Conservation (phyloP, 2,888 invertebrate genomes). For the Tetrapedia diversipes region DNA sequence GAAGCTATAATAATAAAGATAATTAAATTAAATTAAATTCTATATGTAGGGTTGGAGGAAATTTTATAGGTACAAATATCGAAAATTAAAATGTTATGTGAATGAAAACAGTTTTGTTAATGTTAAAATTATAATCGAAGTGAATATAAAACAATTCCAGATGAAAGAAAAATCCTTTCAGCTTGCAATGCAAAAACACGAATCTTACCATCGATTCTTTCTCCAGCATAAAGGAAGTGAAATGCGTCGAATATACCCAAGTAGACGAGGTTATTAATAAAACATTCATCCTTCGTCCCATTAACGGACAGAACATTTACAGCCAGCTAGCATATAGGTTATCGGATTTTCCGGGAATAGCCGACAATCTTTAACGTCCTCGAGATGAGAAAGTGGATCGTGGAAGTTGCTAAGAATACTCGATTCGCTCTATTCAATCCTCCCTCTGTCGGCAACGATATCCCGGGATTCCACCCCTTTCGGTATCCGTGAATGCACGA, state of each 20-base stretch:
- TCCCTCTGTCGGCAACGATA: constrained; percentile 1
- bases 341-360: constrained; percentile 57
- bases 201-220: not conserved
- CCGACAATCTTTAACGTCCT: constrained; percentile 52
- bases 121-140: no score
- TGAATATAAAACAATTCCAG: no score
- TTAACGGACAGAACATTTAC: constrained; percentile 40
- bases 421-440: constrained; percentile 43
- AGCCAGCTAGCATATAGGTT: constrained; percentile 52
- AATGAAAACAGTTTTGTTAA: no score
- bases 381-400: constrained; percentile 50
- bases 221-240: no score
- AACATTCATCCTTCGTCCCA: constrained; percentile 27
- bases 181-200: not conserved
- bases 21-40: no score
- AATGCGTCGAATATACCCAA: not conserved
- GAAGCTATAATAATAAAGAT: no score
- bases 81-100: no score
- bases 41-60: no score
- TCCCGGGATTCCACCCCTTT: constrained; percentile 21
- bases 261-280: constrained; percentile 21
- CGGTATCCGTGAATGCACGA: constrained; percentile 23
- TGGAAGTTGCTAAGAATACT: constrained; percentile 46
- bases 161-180: no score
- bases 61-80: no score